Evolutionary conservation across 2,888 invertebrate species (phyloP), one percentile per base, ranked within the genome.

Genomic region (Drosophila borealis): DNA sequence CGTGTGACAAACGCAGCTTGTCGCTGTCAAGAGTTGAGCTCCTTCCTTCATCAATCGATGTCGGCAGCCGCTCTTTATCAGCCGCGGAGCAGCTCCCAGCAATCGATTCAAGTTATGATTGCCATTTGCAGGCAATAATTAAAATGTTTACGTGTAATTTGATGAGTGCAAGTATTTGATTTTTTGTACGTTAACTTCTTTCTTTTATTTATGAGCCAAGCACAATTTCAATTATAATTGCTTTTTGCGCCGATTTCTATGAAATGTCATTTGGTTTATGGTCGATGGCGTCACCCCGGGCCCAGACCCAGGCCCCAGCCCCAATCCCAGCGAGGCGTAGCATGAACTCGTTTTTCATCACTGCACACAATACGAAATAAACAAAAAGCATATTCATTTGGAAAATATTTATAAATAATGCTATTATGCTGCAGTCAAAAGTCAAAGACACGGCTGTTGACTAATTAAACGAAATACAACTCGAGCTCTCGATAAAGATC

Each of bases 341-440:
- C 89, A 74, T 89, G 85, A 86, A 89, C 85, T 81, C 59, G 72
- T 81, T 76, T 84, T 84, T 81, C 70, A 55, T 73, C 80, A 74
- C 68, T 82, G 86, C 68, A 51, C 85, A 33, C 19, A 9, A 17
- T 13, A 9, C 9, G 34, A 39, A 25, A 4, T 1, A 33, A 41
- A 55, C 17, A 29, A 11, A 3, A 9, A 33, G 34, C 46, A 29
- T 21, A 29, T 46, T 53, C 46, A 53, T 37, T 48, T 51, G 34
- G n/a, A 19, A 54, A 67, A 36, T 42, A 13, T 46, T 42, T 37
- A 49, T 17, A 19, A 33, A 50, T 33, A 11, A n/a, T 19, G 9
- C 25, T 29, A 45, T 51, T 29, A 68, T 68, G 41, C 56, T 56
- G 69, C 69, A 68, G 21, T 53, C 69, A 50, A 59, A 48, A 51